Base-by-base conservation (phyloP, 2,113 vertebrate genomes). In the Dermatemys mawii region DNA sequence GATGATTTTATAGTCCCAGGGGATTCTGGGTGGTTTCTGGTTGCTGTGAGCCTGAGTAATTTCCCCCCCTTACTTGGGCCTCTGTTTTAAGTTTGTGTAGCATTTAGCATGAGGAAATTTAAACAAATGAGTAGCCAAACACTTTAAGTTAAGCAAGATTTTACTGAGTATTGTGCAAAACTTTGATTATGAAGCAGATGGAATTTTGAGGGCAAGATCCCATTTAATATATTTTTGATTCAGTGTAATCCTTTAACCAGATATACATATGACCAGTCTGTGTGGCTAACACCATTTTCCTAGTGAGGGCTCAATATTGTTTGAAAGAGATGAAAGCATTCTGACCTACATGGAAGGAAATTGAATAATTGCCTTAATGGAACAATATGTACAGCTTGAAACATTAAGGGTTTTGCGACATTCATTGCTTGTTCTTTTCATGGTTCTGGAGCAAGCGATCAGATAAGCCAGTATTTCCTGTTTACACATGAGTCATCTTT, bases 1-100 rank as follows among this genome's bases (percentile, higher is more conserved):
- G 98, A 98, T 98, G 98, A 98, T 98, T 98, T 97, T 97, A 93
- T 94, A 92, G 92, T 98, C 98, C 94, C 95, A 91, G 73, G 96
- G 97, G 96, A 97, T 92, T 94, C 81, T 92, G 85, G 82, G 22
- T 95, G 76, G 76, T 92, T 95, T 97, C 94, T 97, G 57, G 53
- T 91, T 86, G 96, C 93, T 95, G 78, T 95, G 81, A 97, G 87
- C 85, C 76, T 94, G 50, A 82, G 81, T 85, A 87, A 7, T 91
- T 93, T 53, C 21, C 83, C 6, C n/a, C 44, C 27, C 60, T 70
- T 94, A 88, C 87, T 95, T 96, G 90, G 86, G 63, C 55, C 55
- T 92, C 60, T 93, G 73, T 88, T 95, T 87, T 76, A 70, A 86
- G 70, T 91, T 95, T 94, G 78, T 95, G 4, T 85, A 2, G 35